A percentile compares a stretch with the other conserved stretches of the same genome.
phyloP scores from a whole-genome alignment of 2,113 vertebrate species.

The Gallinago jamesoni region DNA sequence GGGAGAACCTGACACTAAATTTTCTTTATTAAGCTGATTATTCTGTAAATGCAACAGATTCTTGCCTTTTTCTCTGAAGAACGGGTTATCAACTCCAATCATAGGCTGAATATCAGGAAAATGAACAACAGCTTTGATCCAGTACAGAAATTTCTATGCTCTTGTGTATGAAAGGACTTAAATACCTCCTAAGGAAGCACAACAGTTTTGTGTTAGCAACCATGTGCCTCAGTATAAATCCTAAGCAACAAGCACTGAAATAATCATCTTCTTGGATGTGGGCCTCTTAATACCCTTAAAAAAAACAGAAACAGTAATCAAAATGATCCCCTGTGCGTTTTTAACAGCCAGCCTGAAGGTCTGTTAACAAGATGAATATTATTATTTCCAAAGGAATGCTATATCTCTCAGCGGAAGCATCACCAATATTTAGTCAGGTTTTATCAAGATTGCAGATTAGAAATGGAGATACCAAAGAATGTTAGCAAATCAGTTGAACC shows the following conservation, averaged over 20 bases:
- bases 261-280: neutral
- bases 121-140: neutral
- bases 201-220: neutral
- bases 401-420: neutral
- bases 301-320: neutral
- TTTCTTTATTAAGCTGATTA: neutral
- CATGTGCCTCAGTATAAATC: neutral
- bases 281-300: neutral
- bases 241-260: slow-evolving; percentile 3
- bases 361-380: neutral
- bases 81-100: neutral
- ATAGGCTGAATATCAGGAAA: neutral
- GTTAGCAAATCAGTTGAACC: neutral
- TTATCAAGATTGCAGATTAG: neutral
- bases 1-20: neutral
- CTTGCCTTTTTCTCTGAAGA: neutral
- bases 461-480: neutral
- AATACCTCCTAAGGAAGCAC: neutral
- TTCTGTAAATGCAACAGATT: neutral
- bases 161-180: neutral
- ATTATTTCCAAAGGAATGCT: neutral
- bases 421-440: neutral
- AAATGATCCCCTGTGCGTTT: neutral
- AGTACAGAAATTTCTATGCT: neutral
- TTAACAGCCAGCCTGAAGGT: neutral